phyloP scores from a whole-genome alignment of 2,888 invertebrate species.

The Cartodere bifasciata region DNA sequence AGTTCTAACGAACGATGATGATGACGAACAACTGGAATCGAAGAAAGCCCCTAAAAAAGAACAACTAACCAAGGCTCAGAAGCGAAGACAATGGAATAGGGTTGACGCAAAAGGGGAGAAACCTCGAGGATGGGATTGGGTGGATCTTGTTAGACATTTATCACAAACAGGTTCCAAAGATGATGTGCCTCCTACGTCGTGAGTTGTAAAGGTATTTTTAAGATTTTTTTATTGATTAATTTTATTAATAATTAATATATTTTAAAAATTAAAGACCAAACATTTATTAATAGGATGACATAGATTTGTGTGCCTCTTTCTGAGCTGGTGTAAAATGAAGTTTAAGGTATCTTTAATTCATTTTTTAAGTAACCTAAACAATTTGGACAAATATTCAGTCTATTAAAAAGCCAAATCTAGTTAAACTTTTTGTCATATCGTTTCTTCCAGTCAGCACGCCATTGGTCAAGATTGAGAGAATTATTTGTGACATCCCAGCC shows the following conservation, averaged over 20 bases:
- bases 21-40: conserved; percentile 5
- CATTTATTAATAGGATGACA: no score
- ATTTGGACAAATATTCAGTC: no score
- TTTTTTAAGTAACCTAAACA: no score
- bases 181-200: conserved; percentile 25
- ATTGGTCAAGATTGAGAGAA: no score
- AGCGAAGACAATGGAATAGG: conserved; percentile 76
- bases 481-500: no score
- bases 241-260: conserved; percentile 19
- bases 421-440: conserved; percentile 6
- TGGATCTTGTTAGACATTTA: conserved; percentile 91
- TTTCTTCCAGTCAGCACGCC: conserved; percentile 1
- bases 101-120: conserved; percentile 69
- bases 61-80: conserved; percentile 83
- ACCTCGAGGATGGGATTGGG: conserved; percentile 89
- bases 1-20: conserved; percentile 28
- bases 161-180: conserved; percentile 60
- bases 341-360: no score
- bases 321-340: no score
- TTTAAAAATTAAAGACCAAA: conserved; percentile 4
- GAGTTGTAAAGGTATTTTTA: conserved; percentile 14
- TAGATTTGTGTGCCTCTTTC: no score
- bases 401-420: no score
- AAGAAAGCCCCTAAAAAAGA: conserved; percentile 62
- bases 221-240: conserved; percentile 13